Conservation (phyloP, 2,797 vertebrate species). For the Salmo trutta region DNA sequence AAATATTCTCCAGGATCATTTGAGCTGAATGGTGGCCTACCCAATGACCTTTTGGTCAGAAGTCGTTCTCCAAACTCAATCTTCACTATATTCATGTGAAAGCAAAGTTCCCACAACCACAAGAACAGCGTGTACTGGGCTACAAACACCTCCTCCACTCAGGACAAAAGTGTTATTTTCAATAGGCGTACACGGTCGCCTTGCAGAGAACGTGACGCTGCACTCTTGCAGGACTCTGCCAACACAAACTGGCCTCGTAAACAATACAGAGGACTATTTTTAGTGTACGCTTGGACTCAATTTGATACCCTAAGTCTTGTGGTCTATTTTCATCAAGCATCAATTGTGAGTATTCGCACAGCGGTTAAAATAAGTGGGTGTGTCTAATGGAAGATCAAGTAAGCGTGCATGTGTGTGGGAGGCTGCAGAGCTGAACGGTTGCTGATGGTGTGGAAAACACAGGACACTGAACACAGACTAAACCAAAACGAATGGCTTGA, state of each 20-base stretch:
- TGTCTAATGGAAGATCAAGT: slow-evolving; percentile 26
- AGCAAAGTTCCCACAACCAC: too few relatives aligned
- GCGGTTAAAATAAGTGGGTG: slow-evolving; percentile 26
- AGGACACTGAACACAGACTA: slow-evolving; percentile 14
- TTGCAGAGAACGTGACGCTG: slow-evolving; percentile 50
- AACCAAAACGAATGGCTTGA: neutral
- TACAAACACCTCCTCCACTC: slow-evolving; percentile 46
- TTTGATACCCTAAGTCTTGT: slow-evolving; percentile 45
- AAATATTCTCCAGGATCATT: too few relatives aligned
- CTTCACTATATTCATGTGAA: slow-evolving; percentile 40
- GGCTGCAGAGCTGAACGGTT: neutral
- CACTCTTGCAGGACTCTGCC: slow-evolving; percentile 41
- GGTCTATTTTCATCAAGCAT: slow-evolving; percentile 49
- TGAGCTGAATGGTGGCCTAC: neutral
- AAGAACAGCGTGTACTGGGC: slow-evolving; percentile 47
- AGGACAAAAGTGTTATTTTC: slow-evolving; percentile 41
- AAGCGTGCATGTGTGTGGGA: slow-evolving; percentile 23
- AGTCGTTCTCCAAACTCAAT: slow-evolving; percentile 38
- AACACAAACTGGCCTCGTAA: slow-evolving; percentile 57
- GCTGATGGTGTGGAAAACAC: neutral
- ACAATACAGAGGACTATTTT: slow-evolving; percentile 64
- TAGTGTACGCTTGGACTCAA: slow-evolving; percentile 60
- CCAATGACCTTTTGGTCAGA: slow-evolving; percentile 31
- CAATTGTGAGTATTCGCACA: slow-evolving; percentile 40
- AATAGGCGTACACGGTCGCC: slow-evolving; percentile 36